Percentiles rank a stretch among this genome's conserved stretches.
Evolutionary conservation across 2,113 vertebrate genomes (phyloP).

Genomic region (Ailurus styani): DNA sequence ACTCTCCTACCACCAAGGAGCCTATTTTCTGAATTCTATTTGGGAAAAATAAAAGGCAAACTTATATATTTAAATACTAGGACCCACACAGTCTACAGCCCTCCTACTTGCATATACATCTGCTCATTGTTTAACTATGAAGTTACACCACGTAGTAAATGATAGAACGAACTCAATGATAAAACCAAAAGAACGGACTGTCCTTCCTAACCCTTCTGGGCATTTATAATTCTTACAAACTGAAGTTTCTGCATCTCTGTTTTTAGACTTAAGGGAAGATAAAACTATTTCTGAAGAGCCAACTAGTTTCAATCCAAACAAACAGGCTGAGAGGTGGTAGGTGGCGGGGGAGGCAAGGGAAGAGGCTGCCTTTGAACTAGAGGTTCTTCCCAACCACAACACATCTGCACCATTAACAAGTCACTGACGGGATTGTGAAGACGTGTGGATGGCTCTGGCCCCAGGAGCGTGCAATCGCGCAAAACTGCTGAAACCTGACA

Average conservation of each 20-base stretch:
- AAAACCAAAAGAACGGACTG: neutral
- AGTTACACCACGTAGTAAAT: neutral
- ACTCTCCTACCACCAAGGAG: neutral
- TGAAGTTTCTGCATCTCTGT: neutral
- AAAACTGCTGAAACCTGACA: neutral
- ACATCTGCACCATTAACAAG: neutral
- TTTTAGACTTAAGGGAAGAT: neutral
- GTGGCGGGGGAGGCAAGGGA: neutral
- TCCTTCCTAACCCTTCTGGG: neutral
- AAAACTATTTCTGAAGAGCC: neutral
- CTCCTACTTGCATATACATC: neutral
- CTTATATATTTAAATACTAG: neutral
- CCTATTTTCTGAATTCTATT: neutral
- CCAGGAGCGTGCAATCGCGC: rapidly evolving
- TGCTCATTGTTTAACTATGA: neutral
- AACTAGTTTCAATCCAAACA: neutral
- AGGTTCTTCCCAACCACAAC: neutral
- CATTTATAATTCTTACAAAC: neutral
- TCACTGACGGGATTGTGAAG: neutral
- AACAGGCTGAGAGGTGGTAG: neutral
- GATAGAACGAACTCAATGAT: neutral
- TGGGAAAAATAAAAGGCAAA: neutral
- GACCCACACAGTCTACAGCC: neutral
- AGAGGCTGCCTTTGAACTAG: neutral
- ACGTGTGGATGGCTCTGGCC: neutral